A percentile compares a stretch with the other conserved stretches of the same genome.
Conservation (phyloP, 2,888 invertebrate genomes). For the Leistus spinibarbis region DNA sequence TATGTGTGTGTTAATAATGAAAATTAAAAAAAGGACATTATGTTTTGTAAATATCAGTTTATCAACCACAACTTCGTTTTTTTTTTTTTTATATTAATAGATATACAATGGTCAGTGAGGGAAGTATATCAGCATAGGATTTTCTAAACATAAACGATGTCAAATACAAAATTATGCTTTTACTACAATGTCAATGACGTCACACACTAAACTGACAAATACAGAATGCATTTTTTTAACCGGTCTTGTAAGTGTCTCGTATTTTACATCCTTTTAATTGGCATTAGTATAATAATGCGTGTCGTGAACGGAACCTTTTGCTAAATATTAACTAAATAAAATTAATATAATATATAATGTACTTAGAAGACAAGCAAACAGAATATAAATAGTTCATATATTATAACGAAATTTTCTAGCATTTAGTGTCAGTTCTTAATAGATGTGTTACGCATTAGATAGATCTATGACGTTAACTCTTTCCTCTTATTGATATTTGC, state of each 20-base stretch:
- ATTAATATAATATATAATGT: no score
- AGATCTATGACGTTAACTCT: constrained; percentile 2
- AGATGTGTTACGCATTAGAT: neutral
- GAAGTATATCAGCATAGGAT: neutral
- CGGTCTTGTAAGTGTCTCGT: no score
- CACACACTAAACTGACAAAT: neutral
- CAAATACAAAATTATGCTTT: no score
- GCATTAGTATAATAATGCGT: no score
- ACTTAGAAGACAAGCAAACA: neutral
- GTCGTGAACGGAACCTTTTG: neutral
- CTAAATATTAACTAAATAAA: neutral
- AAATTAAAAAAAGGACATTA: neutral
- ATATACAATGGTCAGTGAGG: neutral
- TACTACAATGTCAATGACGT: neutral
- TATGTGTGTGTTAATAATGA: constrained; percentile 15
- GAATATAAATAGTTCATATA: neutral
- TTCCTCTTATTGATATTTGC: neutral
- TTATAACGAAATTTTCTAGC: neutral
- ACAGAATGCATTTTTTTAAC: no score
- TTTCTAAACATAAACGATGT: neutral
- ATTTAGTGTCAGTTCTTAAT: neutral
- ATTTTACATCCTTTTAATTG: no score
- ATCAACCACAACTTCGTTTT: neutral
- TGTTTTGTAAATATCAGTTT: neutral
- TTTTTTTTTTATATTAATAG: no score